Conservation (phyloP, 2,113 vertebrate genomes). For the Elachura formosa region DNA sequence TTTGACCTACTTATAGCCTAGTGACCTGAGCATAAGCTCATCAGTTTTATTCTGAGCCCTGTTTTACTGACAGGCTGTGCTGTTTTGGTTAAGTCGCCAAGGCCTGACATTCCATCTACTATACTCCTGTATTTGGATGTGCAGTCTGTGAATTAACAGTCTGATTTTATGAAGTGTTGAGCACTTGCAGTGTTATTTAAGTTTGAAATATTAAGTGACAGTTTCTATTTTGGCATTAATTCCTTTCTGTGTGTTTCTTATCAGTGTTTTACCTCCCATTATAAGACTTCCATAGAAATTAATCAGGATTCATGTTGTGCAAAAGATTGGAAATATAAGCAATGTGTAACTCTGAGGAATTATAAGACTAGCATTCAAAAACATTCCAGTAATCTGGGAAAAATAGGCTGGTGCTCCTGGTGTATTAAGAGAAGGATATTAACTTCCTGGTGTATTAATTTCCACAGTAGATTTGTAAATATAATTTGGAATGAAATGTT, state of each 20-base stretch:
- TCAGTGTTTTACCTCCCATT: neutral
- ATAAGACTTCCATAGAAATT: neutral
- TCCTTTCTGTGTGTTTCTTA: neutral
- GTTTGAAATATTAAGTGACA: neutral
- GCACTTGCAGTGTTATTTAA: neutral
- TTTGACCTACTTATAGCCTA: neutral
- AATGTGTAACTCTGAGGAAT: neutral
- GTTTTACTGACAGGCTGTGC: neutral
- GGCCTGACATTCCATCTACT: neutral
- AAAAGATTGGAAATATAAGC: neutral
- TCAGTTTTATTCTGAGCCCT: neutral
- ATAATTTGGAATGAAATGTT: neutral
- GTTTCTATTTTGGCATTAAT: neutral
- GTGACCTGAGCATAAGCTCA: neutral
- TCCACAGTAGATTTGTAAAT: neutral
- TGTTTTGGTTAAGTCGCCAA: neutral
- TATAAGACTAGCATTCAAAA: neutral
- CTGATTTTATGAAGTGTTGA: conserved; percentile 4
- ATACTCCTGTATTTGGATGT: neutral
- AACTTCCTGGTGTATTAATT: too few species aligned
- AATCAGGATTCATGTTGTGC: neutral
- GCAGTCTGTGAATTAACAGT: neutral
- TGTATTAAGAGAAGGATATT: neutral
- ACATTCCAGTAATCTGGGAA: neutral
- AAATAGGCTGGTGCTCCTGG: neutral